Evolutionary conservation across 2,113 vertebrate genomes (phyloP), one percentile per base, ranked within the genome.

Genomic region (Lamprologus sp.): DNA sequence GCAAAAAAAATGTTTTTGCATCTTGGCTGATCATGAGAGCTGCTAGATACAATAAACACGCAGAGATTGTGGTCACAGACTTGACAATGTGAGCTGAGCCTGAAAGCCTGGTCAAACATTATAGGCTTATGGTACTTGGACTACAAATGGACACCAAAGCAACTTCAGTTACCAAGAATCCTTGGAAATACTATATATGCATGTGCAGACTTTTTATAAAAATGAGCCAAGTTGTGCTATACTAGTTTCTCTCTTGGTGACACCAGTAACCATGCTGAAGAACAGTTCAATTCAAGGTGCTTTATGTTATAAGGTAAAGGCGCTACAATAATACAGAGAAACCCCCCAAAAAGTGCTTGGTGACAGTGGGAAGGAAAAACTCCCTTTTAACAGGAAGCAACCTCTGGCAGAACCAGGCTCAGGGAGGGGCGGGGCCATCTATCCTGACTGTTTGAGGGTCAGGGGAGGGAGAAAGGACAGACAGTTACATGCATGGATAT

Each of bases 31-130:
- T 82, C 85, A 51, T 65, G 51, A 26, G 4, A 79, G 85, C 88
- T 75, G 23, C 55, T 77, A 37, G 40, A 85, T 77, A 68, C 54
- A 86, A 89, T 89, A 82, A 88, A 92, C 81, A 88, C n/a, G 31
- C 54, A 28, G 56, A 63, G 90, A 91, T 92, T 83, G 88, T 81
- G 73, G 53, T 86, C 60, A 65, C 40, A 68, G 51, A 73, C 85
- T 81, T 89, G 87, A 90, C 88, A 87, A 87, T 88, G 82, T 85
- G 91, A 90, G 91, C 90, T 86, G 17, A 81, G 88, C 85, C 56
- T 84, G 87, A 51, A 13, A 77, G 26, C 42, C 9, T 49, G 42
- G 4, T 31, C 26, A 49, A 77, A 51, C 3, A 0, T 51, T 31
- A 51, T 31, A 13, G 17, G 26, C 11, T 31, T 10, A 0, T 77